phyloP scores from a whole-genome alignment of 2,888 invertebrate genomes.

The Thereva unica region DNA sequence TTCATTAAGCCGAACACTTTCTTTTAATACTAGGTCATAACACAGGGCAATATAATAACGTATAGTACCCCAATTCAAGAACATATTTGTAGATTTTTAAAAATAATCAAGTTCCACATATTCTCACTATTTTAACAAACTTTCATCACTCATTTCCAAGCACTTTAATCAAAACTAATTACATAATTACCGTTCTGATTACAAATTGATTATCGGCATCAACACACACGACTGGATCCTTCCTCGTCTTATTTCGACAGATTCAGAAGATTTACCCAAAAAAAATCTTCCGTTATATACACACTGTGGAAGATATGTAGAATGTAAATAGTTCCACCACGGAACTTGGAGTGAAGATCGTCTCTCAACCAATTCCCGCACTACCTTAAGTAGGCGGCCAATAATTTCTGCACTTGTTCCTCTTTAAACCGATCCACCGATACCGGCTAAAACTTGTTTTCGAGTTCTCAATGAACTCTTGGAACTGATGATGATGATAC shows the following conservation, averaged over 20 bases:
- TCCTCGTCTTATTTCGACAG: not conserved
- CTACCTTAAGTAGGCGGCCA: conserved; percentile 14
- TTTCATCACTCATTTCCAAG: too few species aligned
- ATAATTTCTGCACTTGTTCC: conserved; percentile 20
- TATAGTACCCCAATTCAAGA: too few species aligned
- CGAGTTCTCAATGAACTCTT: conserved; percentile 6
- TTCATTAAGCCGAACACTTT: too few species aligned
- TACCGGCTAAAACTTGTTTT: not conserved
- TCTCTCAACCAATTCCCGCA: not conserved
- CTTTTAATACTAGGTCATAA: too few species aligned
- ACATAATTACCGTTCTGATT: too few species aligned
- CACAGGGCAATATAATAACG: too few species aligned
- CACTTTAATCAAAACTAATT: too few species aligned
- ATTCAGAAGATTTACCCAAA: conserved; percentile 3
- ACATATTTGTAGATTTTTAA: too few species aligned
- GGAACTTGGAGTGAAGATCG: conserved; percentile 1
- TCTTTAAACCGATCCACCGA: not conserved
- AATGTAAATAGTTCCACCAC: not conserved
- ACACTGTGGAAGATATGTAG: conserved; percentile 6
- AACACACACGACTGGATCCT: not conserved
- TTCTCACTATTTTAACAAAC: too few species aligned
- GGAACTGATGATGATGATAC: not conserved
- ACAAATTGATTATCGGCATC: conserved; percentile 1
- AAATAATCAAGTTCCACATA: too few species aligned
- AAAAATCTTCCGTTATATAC: conserved; percentile 28